Base-by-base conservation (phyloP, 2,888 invertebrate species). In the Perithous albicinctus region DNA sequence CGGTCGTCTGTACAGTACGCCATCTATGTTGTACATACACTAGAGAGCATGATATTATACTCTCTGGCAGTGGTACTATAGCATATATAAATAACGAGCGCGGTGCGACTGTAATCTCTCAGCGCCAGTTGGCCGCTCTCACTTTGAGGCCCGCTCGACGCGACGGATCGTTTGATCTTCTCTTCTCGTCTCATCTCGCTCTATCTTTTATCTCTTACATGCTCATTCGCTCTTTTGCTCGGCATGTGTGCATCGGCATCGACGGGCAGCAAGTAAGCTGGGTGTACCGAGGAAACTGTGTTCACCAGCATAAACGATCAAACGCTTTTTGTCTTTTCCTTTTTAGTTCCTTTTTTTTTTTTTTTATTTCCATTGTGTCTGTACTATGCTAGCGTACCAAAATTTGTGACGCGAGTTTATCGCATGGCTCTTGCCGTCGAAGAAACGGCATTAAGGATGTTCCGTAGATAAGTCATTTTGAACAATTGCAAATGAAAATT, bases 121-220 rank as follows among this genome's bases (percentile, higher is more conserved):
- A 82, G 82, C 82, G 82, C 82, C 82, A 82, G 82, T 82, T 82
- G 82, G 82, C 78, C 82, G 82, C 82, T 82, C 82, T 82, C 82
- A 82, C 82, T 82, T 82, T 82, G 82, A 82, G 82, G 82, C 78
- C 82, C 82, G 78, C 78, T 76, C 78, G 82, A 82, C 82, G 82
- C 78, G 82, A 82, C 82, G 82, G 82, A 66, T 82, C 82, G 82
- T 82, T 82, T 82, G 82, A 82, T 82, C 82, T 82, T 82, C 79
- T 72, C 69, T 56, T 51, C 75, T 69, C 72, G 29, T 69, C 74
- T 66, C 54, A 26, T 75, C 82, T 74, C 72, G 15, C 66, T n/a
- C 73, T 38, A 29, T 46, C 72, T 18, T 76, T 43, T 59, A 48
- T 29, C 54, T 64, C 38, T 10, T 59, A 23, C 26, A 43, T 20